Conservation (phyloP, 2,797 vertebrate genomes). For the Knipowitschia caucasica region DNA sequence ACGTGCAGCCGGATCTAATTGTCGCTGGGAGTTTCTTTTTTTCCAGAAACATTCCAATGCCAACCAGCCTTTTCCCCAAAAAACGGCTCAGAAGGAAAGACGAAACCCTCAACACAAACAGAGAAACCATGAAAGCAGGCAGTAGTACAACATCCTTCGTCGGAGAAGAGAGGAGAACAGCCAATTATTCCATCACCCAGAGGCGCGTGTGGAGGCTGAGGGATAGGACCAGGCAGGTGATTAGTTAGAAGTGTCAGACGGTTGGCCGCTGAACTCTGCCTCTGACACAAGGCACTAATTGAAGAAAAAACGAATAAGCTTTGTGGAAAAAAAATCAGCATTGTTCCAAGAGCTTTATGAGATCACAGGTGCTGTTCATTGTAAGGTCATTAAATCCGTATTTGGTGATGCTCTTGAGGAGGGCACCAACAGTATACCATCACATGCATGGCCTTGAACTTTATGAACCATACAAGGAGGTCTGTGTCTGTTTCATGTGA, state of each 20-base stretch:
- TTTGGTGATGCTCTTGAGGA: too few relatives aligned
- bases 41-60: constrained; percentile 24
- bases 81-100: constrained; percentile 40
- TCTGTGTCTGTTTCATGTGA: too few relatives aligned
- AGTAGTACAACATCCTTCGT: constrained; percentile 41
- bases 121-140: constrained; percentile 44
- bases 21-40: constrained; percentile 40
- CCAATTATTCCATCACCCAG: constrained; percentile 66
- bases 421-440: too few relatives aligned
- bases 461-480: too few relatives aligned
- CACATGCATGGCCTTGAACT: too few relatives aligned
- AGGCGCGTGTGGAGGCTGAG: constrained; percentile 60
- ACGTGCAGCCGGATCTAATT: constrained; percentile 32
- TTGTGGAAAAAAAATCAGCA: constrained; percentile 25
- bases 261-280: constrained; percentile 61
- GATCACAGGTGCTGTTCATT: constrained; percentile 39
- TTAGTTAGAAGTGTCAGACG: constrained; percentile 67
- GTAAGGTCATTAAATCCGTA: too few relatives aligned
- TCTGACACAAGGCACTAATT: constrained; percentile 48
- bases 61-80: constrained; percentile 29
- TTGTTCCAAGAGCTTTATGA: constrained; percentile 12
- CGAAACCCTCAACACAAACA: constrained; percentile 24
- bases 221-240: constrained; percentile 57
- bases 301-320: constrained; percentile 50
- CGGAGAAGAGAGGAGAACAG: constrained; percentile 55